Percentiles rank a stretch among this genome's conserved stretches.
Conservation (phyloP, 1,140 invertebrate species). For the Penaeus vannamei region DNA sequence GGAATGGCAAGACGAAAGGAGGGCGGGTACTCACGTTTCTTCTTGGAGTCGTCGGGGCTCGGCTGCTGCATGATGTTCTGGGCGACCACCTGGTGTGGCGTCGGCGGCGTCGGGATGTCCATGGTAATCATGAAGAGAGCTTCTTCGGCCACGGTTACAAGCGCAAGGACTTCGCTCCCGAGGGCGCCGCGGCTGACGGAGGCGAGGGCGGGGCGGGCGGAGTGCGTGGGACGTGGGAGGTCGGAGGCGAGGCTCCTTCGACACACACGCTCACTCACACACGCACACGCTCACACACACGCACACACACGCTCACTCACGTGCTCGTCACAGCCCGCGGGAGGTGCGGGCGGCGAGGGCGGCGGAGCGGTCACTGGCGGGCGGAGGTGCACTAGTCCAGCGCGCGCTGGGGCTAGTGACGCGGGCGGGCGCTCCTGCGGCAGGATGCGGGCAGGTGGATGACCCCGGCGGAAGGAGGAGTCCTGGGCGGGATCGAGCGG, state of each 20-base stretch:
- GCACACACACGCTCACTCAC: neutral
- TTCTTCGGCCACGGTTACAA: slow-evolving; percentile 53
- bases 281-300: too few relatives aligned
- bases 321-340: neutral
- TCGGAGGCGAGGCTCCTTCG: too few relatives aligned
- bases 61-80: slow-evolving; percentile 64
- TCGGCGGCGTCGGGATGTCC: slow-evolving; percentile 62
- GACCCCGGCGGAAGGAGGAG: slow-evolving; percentile 35
- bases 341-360: neutral
- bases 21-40: slow-evolving; percentile 63
- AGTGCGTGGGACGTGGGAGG: too few relatives aligned
- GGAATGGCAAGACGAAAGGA: neutral
- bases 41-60: slow-evolving; percentile 60
- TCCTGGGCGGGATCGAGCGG: neutral
- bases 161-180: neutral
- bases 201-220: neutral
- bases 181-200: neutral
- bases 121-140: slow-evolving; percentile 66
- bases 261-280: too few relatives aligned
- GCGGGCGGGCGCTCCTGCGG: slow-evolving; percentile 43
- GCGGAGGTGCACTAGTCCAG: slow-evolving; percentile 34
- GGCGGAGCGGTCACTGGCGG: neutral
- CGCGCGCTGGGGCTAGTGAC: slow-evolving; percentile 44
- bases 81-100: slow-evolving; percentile 53
- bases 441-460: slow-evolving; percentile 31